These are phyloP conservation scores for Hippasteria phrygiana DNA, from an alignment of 53 echinoderm and acorn worm species.

Conservation along the genomic window DNA sequence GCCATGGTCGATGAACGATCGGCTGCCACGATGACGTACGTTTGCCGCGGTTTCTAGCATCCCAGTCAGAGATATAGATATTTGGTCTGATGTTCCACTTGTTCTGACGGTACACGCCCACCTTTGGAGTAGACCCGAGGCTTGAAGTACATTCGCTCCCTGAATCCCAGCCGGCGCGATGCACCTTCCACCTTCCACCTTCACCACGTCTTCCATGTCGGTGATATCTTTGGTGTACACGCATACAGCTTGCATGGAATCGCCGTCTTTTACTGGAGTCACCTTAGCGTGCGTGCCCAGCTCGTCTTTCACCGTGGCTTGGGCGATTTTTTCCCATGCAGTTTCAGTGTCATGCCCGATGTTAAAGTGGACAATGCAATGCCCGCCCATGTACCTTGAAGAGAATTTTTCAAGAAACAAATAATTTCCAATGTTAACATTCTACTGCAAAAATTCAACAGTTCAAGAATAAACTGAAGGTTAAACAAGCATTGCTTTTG, in stretches of 20 bases:
- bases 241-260: not conserved
- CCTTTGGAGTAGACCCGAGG: conserved; percentile 38
- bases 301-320: conserved; percentile 42
- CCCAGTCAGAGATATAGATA: conserved; percentile 35
- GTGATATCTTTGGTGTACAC: conserved; percentile 65
- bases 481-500: too few species aligned
- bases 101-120: conserved; percentile 46
- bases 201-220: conserved; percentile 35
- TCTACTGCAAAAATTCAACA: too few species aligned
- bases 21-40: too few species aligned
- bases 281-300: conserved; percentile 62
- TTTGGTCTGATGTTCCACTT: conserved; percentile 38
- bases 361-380: conserved; percentile 48
- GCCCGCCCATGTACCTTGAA: conserved; percentile 17
- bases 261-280: not conserved
- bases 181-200: conserved; percentile 30
- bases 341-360: conserved; percentile 27
- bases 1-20: too few species aligned
- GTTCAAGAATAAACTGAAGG: too few species aligned
- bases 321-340: conserved; percentile 60
- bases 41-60: not conserved
- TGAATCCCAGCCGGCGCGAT: conserved; percentile 29
- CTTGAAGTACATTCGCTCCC: conserved; percentile 26
- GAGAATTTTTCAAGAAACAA: too few species aligned
- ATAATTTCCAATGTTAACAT: too few species aligned